phyloP scores from a whole-genome alignment of 2,113 vertebrate species.

The Solea solea region DNA sequence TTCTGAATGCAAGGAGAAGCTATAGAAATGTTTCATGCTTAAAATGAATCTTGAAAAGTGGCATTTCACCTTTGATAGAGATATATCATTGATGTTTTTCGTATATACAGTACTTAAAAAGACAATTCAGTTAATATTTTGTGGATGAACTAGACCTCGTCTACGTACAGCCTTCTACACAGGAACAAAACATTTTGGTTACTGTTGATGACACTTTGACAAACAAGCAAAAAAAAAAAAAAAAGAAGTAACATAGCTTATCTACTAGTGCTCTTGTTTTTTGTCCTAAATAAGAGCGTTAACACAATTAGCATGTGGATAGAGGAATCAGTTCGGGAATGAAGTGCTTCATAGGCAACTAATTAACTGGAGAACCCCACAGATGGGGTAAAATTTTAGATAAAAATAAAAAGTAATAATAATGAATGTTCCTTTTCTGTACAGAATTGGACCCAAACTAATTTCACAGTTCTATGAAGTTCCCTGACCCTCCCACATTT shows the following conservation, averaged over 20 bases:
- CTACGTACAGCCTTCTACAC: constrained; percentile 75
- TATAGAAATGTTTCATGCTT: constrained; percentile 94
- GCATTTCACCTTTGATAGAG: constrained; percentile 89
- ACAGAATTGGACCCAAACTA: constrained; percentile 99
- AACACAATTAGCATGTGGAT: constrained; percentile 63
- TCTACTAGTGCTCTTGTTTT: constrained; percentile 61
- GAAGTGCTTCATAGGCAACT: constrained; percentile 78
- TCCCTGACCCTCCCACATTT: constrained; percentile 95
- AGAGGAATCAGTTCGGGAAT: constrained; percentile 73
- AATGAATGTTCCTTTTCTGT: constrained; percentile 95
- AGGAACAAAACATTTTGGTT: constrained; percentile 93
- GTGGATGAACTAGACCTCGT: constrained; percentile 69
- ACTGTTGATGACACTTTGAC: constrained; percentile 89
- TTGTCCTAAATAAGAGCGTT: constrained; percentile 61
- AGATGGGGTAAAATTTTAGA: constrained; percentile 74
- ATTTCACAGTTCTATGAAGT: constrained; percentile 99
- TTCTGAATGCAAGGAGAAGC: constrained; percentile 83
- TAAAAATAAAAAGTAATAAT: constrained; percentile 57
- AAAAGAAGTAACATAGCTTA: constrained; percentile 83
- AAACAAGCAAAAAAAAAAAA: constrained; percentile 85
- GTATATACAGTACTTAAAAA: constrained; percentile 71
- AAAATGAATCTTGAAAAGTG: constrained; percentile 90
- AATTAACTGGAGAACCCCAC: constrained; percentile 89
- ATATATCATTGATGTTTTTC: constrained; percentile 78
- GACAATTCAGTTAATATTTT: constrained; percentile 63